Evolutionary conservation across 2,113 vertebrate genomes (phyloP).

Genomic region (Pampusana beccarii): DNA sequence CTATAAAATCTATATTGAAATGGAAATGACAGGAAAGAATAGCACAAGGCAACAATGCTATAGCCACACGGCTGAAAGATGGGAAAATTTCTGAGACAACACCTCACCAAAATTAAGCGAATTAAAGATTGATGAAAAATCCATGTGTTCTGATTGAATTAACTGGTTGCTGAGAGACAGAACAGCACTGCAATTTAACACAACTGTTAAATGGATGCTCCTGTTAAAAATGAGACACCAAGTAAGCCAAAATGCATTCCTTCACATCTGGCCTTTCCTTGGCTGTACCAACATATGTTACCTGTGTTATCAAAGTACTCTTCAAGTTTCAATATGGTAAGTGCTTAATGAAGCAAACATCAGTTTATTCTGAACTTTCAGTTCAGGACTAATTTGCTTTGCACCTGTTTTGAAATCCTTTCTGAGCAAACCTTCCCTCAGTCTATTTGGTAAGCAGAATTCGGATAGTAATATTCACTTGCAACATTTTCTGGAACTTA

Average conservation of each 20-base stretch:
- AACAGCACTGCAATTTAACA: slow-evolving; percentile 32
- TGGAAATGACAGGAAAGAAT: slow-evolving; percentile 63
- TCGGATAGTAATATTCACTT: background rate
- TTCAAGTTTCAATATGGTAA: background rate
- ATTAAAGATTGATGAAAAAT: slow-evolving; percentile 72
- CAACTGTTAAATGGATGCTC: slow-evolving; percentile 20
- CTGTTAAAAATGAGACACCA: slow-evolving; percentile 7
- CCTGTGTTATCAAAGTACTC: background rate
- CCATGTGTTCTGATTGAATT: slow-evolving; percentile 67
- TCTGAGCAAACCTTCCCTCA: background rate
- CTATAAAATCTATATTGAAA: slow-evolving; percentile 77
- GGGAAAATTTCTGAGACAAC: slow-evolving; percentile 60
- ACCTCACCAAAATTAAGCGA: slow-evolving; percentile 71
- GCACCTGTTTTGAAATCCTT: background rate
- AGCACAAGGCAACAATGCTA: slow-evolving; percentile 5
- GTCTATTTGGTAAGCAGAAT: background rate
- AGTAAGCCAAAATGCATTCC: background rate
- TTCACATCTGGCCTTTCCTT: background rate
- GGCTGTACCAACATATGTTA: background rate
- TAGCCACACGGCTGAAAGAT: slow-evolving; percentile 47
- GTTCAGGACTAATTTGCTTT: background rate
- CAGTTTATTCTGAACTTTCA: background rate
- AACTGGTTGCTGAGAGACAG: slow-evolving; percentile 36
- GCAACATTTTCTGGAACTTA: background rate
- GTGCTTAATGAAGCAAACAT: background rate